Evolutionary conservation across 2,888 invertebrate species (phyloP).

Genomic region (Dascillus cervinus): DNA sequence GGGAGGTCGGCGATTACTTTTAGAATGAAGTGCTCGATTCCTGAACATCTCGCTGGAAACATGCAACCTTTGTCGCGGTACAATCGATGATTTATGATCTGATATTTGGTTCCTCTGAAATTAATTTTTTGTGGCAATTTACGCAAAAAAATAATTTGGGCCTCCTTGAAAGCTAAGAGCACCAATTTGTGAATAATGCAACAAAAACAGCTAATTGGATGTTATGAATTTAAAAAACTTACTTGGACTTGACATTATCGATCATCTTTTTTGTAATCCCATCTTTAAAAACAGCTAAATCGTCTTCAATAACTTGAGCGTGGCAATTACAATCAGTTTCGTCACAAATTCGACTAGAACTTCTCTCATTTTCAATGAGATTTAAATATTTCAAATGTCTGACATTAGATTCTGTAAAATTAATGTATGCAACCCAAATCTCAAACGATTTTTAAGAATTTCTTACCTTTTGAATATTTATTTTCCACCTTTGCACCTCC

Average conservation of each 20-base stretch:
- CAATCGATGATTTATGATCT: slow-evolving; percentile 72
- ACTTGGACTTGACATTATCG: slow-evolving; percentile 46
- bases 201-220: too few relatives aligned
- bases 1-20: slow-evolving; percentile 62
- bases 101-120: slow-evolving; percentile 66
- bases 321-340: slow-evolving; percentile 57
- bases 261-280: slow-evolving; percentile 67
- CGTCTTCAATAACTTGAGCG: slow-evolving; percentile 54
- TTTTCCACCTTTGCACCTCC: slow-evolving; percentile 21
- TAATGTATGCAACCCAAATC: slow-evolving; percentile 11
- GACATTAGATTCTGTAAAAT: slow-evolving; percentile 45
- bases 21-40: slow-evolving; percentile 81
- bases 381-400: slow-evolving; percentile 37
- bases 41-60: slow-evolving; percentile 87
- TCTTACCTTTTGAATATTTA: slow-evolving; percentile 35
- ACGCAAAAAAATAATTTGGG: slow-evolving; percentile 4
- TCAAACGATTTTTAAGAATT: neutral
- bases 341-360: too few relatives aligned
- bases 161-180: too few relatives aligned
- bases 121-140: neutral
- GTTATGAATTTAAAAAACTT: too few relatives aligned
- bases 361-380: slow-evolving; percentile 47
- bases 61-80: slow-evolving; percentile 80
- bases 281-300: slow-evolving; percentile 60
- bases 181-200: too few relatives aligned